Conservation (phyloP, 2,888 invertebrate species). For the Neuroscelio doddi region DNA sequence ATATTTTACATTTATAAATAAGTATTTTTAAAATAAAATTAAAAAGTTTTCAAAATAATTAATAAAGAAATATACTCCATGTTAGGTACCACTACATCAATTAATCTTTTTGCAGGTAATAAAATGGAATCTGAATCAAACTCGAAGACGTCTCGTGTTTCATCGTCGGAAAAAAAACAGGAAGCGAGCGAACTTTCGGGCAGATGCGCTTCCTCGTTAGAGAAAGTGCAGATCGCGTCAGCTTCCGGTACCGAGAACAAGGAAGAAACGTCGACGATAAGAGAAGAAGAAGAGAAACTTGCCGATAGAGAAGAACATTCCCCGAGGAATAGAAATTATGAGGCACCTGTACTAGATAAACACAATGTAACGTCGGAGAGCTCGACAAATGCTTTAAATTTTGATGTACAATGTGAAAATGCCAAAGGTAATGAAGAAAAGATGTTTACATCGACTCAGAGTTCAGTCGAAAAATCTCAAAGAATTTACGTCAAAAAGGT, state of each 20-base stretch:
- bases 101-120: too few relatives aligned
- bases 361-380: not conserved
- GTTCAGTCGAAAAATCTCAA: too few relatives aligned
- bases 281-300: not conserved
- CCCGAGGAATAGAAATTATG: not conserved
- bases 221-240: conserved; percentile 18
- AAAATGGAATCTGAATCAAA: not conserved
- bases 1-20: too few relatives aligned
- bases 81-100: too few relatives aligned
- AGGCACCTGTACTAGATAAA: not conserved
- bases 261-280: conserved; percentile 1
- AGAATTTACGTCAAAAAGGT: too few relatives aligned
- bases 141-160: not conserved
- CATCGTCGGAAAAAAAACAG: not conserved
- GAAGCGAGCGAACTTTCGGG: conserved; percentile 4
- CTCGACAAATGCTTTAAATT: too few relatives aligned
- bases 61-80: too few relatives aligned
- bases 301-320: not conserved
- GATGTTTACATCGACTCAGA: too few relatives aligned
- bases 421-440: too few relatives aligned
- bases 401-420: too few relatives aligned
- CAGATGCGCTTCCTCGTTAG: conserved; percentile 14
- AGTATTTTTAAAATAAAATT: too few relatives aligned
- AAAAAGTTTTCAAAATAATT: too few relatives aligned
- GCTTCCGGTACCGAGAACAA: conserved; percentile 17